A percentile compares a stretch with the other conserved stretches of the same genome.
Conservation (phyloP, 2,113 vertebrate species). For the Arvicanthis niloticus region DNA sequence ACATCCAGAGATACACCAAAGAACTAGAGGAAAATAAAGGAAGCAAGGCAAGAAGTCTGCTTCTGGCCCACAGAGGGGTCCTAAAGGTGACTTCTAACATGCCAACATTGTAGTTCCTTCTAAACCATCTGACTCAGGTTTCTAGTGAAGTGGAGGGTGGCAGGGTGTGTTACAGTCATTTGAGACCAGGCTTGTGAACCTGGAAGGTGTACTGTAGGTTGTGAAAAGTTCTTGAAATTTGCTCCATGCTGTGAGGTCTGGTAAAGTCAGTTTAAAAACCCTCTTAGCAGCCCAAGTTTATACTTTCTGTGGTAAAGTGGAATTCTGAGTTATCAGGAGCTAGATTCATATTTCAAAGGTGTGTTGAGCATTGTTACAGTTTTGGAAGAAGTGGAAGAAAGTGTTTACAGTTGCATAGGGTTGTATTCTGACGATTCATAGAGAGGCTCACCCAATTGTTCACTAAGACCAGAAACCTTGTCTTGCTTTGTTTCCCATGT, state of each 20-base stretch:
- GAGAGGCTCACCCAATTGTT: not conserved
- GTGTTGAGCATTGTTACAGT: constrained; percentile 12
- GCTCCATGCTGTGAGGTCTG: constrained; percentile 34
- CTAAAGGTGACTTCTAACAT: not conserved
- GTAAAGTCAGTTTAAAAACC: constrained; percentile 64
- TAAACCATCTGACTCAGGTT: constrained; percentile 51
- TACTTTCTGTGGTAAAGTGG: constrained; percentile 28
- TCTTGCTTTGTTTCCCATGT: not conserved
- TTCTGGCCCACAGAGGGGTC: not conserved
- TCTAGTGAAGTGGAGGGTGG: constrained; percentile 53
- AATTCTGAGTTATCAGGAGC: constrained; percentile 52
- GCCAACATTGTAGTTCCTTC: not conserved
- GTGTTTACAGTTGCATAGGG: constrained; percentile 21
- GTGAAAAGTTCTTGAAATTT: constrained; percentile 68
- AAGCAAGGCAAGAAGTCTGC: not conserved
- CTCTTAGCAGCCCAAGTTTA: constrained; percentile 17
- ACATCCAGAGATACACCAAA: not conserved
- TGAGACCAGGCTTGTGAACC: constrained; percentile 54
- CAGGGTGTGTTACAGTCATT: constrained; percentile 50
- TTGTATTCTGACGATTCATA: constrained; percentile 27
- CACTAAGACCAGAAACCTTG: not conserved
- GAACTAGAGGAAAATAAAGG: constrained; percentile 14
- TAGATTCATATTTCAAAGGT: constrained; percentile 49
- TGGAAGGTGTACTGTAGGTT: constrained; percentile 53
- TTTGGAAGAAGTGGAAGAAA: constrained; percentile 56